These are phyloP conservation scores for Melieria omissa DNA, from an alignment of 2,888 invertebrate species.

Conservation along the genomic window DNA sequence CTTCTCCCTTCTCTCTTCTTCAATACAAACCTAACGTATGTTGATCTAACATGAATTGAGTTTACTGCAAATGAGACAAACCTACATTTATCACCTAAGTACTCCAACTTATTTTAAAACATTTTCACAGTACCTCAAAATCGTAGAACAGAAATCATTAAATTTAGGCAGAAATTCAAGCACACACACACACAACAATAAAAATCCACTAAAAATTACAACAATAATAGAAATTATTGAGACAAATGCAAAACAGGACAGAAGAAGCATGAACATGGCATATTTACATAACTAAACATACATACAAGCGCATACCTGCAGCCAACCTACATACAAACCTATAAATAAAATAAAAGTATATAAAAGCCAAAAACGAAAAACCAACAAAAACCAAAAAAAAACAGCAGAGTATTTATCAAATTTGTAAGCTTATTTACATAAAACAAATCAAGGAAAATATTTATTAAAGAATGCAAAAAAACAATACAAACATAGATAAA, in stretches of 20 bases:
- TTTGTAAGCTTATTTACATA: conserved; percentile 41
- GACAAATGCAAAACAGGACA: no score
- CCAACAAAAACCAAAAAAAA: conserved; percentile 24
- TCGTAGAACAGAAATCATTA: neutral
- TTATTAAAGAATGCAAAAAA: neutral
- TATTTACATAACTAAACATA: conserved; percentile 9
- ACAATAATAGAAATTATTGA: no score
- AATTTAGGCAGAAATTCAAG: neutral
- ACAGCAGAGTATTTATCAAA: conserved; percentile 41
- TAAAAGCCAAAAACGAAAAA: conserved; percentile 20
- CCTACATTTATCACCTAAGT: neutral
- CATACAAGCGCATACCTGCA: conserved; percentile 1
- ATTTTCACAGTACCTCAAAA: conserved; percentile 42
- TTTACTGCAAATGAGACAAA: no score
- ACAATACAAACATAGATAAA: conserved; percentile 30
- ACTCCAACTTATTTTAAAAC: conserved; percentile 4
- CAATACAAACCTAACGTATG: no score
- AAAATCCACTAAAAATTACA: neutral
- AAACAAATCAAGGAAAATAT: conserved; percentile 14
- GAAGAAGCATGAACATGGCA: conserved; percentile 17
- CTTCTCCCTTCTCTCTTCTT: no score
- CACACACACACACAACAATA: neutral
- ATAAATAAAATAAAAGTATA: conserved; percentile 13
- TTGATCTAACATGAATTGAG: no score
- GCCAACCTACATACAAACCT: neutral